Base-by-base conservation (phyloP, 2,888 invertebrate genomes). In the Lepidocyrtinus sp. region DNA sequence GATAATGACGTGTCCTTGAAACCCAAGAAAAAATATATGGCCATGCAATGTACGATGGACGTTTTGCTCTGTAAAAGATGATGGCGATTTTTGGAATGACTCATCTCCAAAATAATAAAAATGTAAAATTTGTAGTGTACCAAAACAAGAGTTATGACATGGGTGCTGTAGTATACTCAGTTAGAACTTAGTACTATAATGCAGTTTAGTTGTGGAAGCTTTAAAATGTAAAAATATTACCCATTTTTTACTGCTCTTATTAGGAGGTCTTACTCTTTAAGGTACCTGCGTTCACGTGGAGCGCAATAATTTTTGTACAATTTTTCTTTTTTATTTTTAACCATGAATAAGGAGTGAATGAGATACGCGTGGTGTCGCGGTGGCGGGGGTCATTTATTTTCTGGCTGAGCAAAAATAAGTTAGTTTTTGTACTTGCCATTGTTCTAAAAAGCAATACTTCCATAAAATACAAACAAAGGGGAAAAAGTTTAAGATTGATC, bases 1-100 rank as follows among this genome's bases (percentile, higher is more conserved):
- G 12, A 36, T 36, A 24, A 70, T 62, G 9, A 26, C 63, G 50
- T 75, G 75, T 62, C 75, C 75, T 75, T 75, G 75, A 75, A 36
- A 75, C 62, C 25, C 27, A 75, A 59, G 61, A 68, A 68, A 45
- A 25, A 70, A 70, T 61, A 19, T 50, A 59, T 36, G 25, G 2
- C 61, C 21, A 45, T 21, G 17, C 21, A 24, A 50, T 68, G 24
- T 26, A 46, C 2, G 25, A 65, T 46, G 25, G 64, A 36, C 36
- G 36, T 36, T 36, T 12, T 36, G 36, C 36, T 36, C 36, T 36
- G 5, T 45, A 50, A 50, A 24, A n/a, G 24, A 70, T n/a, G 36
- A 61, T 61, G 72, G 5, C 36, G 5, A 36, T 5, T 36, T 36
- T 5, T 7, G 36, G 36, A 12, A 63, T 72, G 73, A 73, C 46